Conservation (phyloP, 35 echinoderm and acorn worm species). For the Acanthaster planci region DNA sequence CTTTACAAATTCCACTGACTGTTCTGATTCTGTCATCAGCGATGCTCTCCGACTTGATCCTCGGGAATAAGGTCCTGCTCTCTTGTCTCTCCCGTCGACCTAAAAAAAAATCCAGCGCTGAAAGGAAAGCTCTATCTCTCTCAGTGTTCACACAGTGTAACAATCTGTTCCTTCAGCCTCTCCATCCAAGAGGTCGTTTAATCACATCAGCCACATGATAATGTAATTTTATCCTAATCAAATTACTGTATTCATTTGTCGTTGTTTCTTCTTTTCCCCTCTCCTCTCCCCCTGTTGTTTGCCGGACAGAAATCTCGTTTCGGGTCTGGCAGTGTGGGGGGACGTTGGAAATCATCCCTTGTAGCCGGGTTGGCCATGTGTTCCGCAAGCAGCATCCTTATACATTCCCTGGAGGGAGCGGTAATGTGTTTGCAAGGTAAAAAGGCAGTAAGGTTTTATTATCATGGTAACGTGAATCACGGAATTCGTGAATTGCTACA, state of each 20-base stretch:
- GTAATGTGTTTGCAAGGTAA: conserved; percentile 56
- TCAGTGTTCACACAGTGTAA: background rate
- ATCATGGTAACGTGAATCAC: no score
- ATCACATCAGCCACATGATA: background rate
- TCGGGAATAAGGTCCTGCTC: no score
- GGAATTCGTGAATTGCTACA: no score
- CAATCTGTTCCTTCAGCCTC: background rate
- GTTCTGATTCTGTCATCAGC: no score
- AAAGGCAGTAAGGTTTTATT: no score
- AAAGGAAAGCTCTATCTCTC: background rate
- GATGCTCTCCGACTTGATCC: no score
- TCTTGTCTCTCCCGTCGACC: background rate
- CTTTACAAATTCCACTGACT: no score
- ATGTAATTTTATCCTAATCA: conserved; percentile 19
- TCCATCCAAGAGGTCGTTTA: background rate
- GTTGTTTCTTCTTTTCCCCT: conserved; percentile 12
- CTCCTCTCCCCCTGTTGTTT: background rate
- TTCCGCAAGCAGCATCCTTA: conserved; percentile 99
- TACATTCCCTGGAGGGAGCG: conserved; percentile 75
- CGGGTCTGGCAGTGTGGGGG: conserved; percentile 99
- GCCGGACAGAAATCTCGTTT: conserved; percentile 93
- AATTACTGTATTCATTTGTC: conserved; percentile 2
- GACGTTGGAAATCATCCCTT: conserved; percentile 95
- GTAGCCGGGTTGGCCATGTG: conserved; percentile 97
- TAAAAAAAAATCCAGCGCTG: background rate